These are phyloP conservation scores for Lasioglossum albipes DNA, from an alignment of 1,140 invertebrate species.

Conservation along the genomic window DNA sequence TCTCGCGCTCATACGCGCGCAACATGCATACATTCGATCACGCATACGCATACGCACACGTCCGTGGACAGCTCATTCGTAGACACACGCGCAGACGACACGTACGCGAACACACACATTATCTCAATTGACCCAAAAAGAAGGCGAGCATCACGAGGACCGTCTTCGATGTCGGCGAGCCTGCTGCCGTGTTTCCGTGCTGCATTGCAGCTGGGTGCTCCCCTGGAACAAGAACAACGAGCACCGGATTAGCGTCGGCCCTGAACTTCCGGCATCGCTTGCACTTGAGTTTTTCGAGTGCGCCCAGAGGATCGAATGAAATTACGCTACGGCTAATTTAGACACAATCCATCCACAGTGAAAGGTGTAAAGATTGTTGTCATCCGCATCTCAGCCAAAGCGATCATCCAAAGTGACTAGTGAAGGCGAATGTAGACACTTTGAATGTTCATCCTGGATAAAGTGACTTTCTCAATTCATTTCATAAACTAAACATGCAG, in stretches of 20 bases:
- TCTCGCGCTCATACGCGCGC: neutral
- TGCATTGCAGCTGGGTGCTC: slow-evolving; percentile 93
- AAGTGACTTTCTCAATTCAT: too few relatives aligned
- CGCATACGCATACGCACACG: neutral
- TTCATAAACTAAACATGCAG: too few relatives aligned
- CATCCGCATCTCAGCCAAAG: too few relatives aligned
- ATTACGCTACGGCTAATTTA: neutral
- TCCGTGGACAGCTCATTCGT: neutral
- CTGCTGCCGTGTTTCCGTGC: slow-evolving; percentile 83
- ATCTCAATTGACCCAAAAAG: slow-evolving; percentile 77
- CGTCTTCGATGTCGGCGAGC: slow-evolving; percentile 75
- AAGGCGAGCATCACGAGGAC: slow-evolving; percentile 75
- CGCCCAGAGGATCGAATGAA: neutral
- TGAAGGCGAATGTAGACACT: too few relatives aligned
- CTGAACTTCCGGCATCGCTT: slow-evolving; percentile 11
- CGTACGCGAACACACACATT: slow-evolving; percentile 71
- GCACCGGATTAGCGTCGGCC: slow-evolving; percentile 16
- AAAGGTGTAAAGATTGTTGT: too few relatives aligned
- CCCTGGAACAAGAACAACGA: slow-evolving; percentile 81
- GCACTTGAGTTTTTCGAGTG: neutral
- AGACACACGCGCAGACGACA: slow-evolving; percentile 14
- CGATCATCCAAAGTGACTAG: too few relatives aligned
- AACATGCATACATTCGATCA: neutral
- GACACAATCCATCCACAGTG: too few relatives aligned
- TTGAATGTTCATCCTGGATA: too few relatives aligned